Percentiles rank a stretch among this genome's conserved stretches.
Conservation (phyloP, 1,140 invertebrate genomes). For the Tyrophagus putrescentiae region DNA sequence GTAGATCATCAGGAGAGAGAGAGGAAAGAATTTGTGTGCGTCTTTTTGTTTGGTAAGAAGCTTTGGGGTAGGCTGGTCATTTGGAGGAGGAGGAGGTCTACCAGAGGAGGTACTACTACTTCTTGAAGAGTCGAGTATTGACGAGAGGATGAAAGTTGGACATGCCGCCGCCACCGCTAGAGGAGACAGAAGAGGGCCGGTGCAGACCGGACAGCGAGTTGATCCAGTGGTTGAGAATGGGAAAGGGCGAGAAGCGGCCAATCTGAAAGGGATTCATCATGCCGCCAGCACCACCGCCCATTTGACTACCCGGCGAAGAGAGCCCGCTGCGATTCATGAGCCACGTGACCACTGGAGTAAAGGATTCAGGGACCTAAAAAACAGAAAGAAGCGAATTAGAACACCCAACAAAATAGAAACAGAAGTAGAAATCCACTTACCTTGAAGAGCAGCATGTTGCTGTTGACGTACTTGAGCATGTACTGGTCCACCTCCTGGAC, state of each 20-base stretch:
- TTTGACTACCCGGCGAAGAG: slow-evolving; percentile 1
- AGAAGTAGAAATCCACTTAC: neutral
- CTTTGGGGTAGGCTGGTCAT: too few relatives aligned
- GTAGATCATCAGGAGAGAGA: too few relatives aligned
- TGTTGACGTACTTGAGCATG: slow-evolving; percentile 25
- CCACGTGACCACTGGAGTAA: slow-evolving; percentile 23
- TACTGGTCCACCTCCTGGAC: slow-evolving; percentile 25
- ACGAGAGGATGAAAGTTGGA: too few relatives aligned
- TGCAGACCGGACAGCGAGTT: slow-evolving; percentile 4
- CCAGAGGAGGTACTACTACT: too few relatives aligned
- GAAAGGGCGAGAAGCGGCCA: slow-evolving; percentile 1
- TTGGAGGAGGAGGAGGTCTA: too few relatives aligned
- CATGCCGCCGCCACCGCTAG: too few relatives aligned
- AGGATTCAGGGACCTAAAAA: slow-evolving; percentile 17
- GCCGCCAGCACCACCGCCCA: too few relatives aligned
- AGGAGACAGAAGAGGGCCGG: too few relatives aligned
- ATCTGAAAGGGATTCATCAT: neutral
- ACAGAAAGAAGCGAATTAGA: neutral
- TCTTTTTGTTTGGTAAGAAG: too few relatives aligned
- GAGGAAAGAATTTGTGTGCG: too few relatives aligned
- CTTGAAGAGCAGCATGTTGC: slow-evolving; percentile 23
- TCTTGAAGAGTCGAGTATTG: neutral
- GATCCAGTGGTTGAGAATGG: neutral
- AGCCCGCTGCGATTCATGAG: slow-evolving; percentile 14
- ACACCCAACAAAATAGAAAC: neutral